phyloP scores from a whole-genome alignment of 2,797 vertebrate genomes.

The Chloroceryle amazona region DNA sequence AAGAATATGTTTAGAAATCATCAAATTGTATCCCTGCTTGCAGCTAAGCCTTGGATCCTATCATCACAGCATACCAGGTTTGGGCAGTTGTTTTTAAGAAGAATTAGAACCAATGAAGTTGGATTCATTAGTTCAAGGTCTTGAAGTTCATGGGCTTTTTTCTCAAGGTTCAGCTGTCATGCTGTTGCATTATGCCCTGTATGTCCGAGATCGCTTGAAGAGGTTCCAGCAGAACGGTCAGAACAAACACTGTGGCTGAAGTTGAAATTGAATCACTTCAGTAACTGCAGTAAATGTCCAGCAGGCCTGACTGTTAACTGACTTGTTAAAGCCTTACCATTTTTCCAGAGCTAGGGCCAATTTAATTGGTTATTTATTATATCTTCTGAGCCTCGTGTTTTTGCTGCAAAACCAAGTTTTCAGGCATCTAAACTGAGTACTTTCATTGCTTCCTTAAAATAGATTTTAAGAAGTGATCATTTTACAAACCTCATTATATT shows the following conservation, averaged over 20 bases:
- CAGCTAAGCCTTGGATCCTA: neutral
- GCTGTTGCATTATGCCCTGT: no score
- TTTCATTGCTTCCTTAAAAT: neutral
- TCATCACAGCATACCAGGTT: neutral
- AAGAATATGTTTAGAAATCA: neutral
- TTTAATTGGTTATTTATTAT: neutral
- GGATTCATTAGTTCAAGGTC: neutral
- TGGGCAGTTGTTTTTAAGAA: neutral
- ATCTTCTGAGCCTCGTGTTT: neutral
- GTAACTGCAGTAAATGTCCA: neutral
- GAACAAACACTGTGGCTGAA: neutral
- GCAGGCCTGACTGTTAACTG: neutral
- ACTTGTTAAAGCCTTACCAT: neutral
- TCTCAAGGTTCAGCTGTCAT: neutral
- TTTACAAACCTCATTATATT: neutral
- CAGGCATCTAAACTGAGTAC: neutral
- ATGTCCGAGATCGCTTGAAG: neutral
- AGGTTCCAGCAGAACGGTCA: neutral
- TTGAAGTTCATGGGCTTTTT: neutral
- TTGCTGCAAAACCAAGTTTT: neutral
- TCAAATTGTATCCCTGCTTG: neutral
- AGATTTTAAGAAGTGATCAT: neutral
- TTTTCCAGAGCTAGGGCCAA: neutral
- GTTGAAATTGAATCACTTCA: neutral
- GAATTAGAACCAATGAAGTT: neutral